Evolutionary conservation across 2,797 vertebrate genomes (phyloP).

Genomic region (Crax fasciolata): DNA sequence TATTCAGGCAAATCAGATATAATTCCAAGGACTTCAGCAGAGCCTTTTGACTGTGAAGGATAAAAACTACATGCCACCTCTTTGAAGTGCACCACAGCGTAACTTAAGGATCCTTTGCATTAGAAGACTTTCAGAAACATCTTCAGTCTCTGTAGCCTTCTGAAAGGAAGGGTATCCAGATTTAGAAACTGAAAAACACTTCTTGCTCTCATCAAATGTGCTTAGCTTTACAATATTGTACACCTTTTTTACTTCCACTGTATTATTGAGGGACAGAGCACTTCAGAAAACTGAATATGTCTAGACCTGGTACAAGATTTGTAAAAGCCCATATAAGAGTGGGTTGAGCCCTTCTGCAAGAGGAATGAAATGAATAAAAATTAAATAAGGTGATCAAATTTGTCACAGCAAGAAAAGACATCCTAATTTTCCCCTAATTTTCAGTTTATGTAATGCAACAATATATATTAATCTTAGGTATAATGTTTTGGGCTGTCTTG

Average conservation of each 20-base stretch:
- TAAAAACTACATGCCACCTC: accelerated
- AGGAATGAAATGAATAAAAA: background rate
- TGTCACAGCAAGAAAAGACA: background rate
- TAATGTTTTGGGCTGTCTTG: background rate
- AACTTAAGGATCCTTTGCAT: background rate
- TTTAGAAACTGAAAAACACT: background rate
- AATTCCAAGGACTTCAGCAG: background rate
- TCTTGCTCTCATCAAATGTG: background rate
- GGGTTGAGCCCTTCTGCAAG: background rate
- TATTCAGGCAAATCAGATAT: background rate
- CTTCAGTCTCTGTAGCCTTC: background rate
- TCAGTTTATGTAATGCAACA: background rate
- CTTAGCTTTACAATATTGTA: background rate
- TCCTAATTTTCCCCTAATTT: background rate
- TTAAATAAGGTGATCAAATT: background rate
- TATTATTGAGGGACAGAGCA: accelerated
- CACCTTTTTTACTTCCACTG: background rate
- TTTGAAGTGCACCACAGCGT: background rate
- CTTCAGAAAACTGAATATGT: background rate
- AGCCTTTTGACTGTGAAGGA: background rate
- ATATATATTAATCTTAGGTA: background rate
- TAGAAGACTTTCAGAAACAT: background rate
- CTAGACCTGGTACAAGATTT: background rate
- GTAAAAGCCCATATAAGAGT: background rate
- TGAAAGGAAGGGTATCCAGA: background rate